Evolutionary conservation across 92 coral and sea anemone genomes (phyloP).

Genomic region (Micromussa lordhowensis): DNA sequence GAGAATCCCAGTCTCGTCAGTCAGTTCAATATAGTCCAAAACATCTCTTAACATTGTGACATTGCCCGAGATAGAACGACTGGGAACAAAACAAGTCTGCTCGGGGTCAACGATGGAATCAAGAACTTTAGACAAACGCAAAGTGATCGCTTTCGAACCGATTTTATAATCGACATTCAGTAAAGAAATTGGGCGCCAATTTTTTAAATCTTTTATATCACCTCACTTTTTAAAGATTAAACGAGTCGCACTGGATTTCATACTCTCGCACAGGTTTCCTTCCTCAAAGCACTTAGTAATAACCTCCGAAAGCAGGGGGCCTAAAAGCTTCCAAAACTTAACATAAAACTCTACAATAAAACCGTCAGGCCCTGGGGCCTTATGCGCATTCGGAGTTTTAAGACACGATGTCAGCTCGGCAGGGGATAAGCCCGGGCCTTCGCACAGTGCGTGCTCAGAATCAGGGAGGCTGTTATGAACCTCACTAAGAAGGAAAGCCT

Average conservation of each 20-base stretch:
- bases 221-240: conserved; percentile 14
- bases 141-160: conserved; percentile 17
- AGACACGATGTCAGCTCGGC: background rate
- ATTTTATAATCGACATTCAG: conserved; percentile 53
- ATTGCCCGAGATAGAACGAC: conserved; percentile 20
- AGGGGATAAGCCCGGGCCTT: background rate
- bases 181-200: conserved; percentile 56
- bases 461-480: background rate
- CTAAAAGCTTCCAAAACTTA: conserved; percentile 12
- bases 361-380: conserved; percentile 48
- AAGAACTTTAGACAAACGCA: conserved; percentile 25
- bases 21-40: background rate
- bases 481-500: accelerated
- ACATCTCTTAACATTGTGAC: conserved; percentile 1
- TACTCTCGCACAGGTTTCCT: background rate
- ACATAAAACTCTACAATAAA: conserved; percentile 1
- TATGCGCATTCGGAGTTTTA: background rate
- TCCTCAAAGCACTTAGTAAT: background rate
- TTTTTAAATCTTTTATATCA: background rate
- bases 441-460: background rate
- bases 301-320: background rate
- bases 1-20: background rate
- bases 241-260: background rate
- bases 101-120: conserved; percentile 27
- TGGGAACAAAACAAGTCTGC: conserved; percentile 56